Conservation (phyloP, 2,113 vertebrate species). For the Rhodinocichla rosea region DNA sequence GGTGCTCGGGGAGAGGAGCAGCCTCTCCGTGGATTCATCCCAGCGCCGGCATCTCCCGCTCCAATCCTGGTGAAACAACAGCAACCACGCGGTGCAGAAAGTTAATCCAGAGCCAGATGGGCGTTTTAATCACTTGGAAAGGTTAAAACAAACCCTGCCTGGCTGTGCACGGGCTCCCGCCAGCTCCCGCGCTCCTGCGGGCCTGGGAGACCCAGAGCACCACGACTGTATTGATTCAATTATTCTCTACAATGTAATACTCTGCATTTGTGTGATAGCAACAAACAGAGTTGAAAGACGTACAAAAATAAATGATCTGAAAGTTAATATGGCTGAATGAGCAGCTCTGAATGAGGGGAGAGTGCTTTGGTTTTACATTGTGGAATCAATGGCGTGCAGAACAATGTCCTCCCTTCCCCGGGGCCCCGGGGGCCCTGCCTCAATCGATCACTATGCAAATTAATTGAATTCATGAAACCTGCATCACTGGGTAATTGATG, state of each 20-base stretch:
- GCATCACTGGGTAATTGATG: conserved; percentile 75
- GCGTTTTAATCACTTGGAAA: conserved; percentile 30
- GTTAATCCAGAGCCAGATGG: not conserved
- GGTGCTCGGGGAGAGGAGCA: not conserved
- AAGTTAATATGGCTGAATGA: conserved; percentile 81
- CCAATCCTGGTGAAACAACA: not conserved
- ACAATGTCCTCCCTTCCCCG: conserved; percentile 73
- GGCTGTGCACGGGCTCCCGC: not conserved
- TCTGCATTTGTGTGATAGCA: conserved; percentile 79
- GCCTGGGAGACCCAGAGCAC: conserved; percentile 52
- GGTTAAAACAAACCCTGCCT: conserved; percentile 14
- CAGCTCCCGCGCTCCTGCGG: conserved; percentile 5
- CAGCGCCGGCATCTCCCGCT: not conserved
- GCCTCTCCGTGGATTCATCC: accelerated
- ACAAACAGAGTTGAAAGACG: conserved; percentile 81
- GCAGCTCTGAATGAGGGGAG: conserved; percentile 72
- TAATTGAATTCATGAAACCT: conserved; percentile 76
- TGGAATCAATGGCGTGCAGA: conserved; percentile 72
- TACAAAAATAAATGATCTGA: conserved; percentile 82
- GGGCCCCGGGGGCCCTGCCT: conserved; percentile 65
- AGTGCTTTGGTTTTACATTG: conserved; percentile 73
- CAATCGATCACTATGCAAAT: conserved; percentile 79
- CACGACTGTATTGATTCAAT: conserved; percentile 76
- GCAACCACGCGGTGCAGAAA: not conserved
- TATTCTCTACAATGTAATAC: conserved; percentile 75